These are phyloP conservation scores for Alfaro cultratus DNA, from an alignment of 2,797 vertebrate genomes.

Conservation along the genomic window DNA sequence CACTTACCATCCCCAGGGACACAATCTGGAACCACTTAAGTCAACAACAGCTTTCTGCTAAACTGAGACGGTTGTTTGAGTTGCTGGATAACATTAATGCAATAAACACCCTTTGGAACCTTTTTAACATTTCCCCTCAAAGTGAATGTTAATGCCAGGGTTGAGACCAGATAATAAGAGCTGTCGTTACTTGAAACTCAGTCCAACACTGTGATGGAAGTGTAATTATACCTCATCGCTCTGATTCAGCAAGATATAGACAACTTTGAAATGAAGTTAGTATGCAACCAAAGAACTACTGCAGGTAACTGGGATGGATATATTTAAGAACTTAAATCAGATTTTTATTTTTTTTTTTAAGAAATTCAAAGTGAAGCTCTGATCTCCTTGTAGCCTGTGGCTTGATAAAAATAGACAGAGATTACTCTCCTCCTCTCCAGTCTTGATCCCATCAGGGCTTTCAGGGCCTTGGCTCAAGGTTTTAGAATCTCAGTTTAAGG, in stretches of 20 bases:
- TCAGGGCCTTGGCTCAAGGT: conserved; percentile 5
- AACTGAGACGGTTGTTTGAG: neutral
- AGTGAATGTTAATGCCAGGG: neutral
- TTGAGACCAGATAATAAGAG: neutral
- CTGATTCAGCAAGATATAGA: neutral
- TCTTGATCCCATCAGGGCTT: conserved; percentile 7
- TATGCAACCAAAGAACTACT: neutral
- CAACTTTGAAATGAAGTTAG: neutral
- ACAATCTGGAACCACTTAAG: conserved; percentile 3
- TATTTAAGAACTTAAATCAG: neutral
- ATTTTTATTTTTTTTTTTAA: too few species aligned
- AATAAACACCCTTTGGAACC: neutral
- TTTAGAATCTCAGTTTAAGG: neutral
- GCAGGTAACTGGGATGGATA: neutral
- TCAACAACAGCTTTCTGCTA: neutral
- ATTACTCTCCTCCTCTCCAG: neutral
- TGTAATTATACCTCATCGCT: neutral
- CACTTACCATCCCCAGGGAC: conserved; percentile 1
- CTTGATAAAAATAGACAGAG: conserved; percentile 6
- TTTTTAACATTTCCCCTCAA: conserved; percentile 1
- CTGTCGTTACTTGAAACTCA: neutral
- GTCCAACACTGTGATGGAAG: neutral
- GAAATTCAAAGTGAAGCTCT: neutral
- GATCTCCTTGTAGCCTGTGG: conserved; percentile 2
- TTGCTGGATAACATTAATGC: neutral